phyloP scores from a whole-genome alignment of 2,113 vertebrate genomes.

The Cercocebus atys region DNA sequence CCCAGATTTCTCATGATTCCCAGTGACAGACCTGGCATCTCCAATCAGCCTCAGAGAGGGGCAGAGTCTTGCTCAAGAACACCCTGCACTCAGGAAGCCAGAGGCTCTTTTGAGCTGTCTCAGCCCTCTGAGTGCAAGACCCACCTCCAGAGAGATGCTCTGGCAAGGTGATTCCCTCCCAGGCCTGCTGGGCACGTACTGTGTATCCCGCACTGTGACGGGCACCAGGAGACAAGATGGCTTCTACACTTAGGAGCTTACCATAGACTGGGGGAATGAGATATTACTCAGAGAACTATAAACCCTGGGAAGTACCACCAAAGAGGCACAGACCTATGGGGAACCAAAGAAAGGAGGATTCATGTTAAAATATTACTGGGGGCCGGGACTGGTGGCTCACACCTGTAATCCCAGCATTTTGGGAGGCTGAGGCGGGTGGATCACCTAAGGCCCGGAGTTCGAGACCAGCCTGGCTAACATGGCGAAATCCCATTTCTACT shows the following conservation, averaged over 20 bases:
- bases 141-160: neutral
- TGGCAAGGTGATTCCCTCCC: neutral
- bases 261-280: no score
- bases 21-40: constrained; percentile 32
- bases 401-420: no score
- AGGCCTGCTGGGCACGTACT: neutral
- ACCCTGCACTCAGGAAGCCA: neutral
- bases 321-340: accelerated
- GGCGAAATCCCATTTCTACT: accelerated
- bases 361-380: neutral
- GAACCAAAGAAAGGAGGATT: neutral
- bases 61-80: neutral
- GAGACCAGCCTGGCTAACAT: no score
- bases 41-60: neutral
- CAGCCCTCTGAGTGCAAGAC: neutral
- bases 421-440: no score
- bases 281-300: no score
- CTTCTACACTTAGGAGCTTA: neutral
- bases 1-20: constrained; percentile 46
- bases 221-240: neutral
- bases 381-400: no score
- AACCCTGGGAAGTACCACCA: neutral
- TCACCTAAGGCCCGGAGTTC: no score
- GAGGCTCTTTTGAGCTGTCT: neutral
- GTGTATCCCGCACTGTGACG: accelerated